Conservation (phyloP, 2,797 vertebrate species). For the Catharus ustulatus region DNA sequence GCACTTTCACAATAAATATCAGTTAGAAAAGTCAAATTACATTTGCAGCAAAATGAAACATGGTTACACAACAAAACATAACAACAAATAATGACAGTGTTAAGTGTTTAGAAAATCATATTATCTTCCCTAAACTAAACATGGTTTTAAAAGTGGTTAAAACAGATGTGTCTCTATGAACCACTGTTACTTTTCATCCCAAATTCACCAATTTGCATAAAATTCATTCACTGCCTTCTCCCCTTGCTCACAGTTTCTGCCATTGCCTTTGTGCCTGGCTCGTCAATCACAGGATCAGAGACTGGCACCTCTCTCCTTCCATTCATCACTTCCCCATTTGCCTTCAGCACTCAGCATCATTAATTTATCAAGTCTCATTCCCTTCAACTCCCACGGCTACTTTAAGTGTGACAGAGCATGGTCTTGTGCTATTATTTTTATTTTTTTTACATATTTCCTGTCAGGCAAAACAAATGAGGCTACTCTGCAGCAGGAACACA, state of each 20-base stretch:
- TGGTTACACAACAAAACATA: neutral
- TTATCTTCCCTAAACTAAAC: neutral
- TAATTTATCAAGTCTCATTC: conserved; percentile 60
- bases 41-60: neutral
- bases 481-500: neutral
- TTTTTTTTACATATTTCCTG: conserved; percentile 33
- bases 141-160: neutral
- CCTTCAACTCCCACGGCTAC: conserved; percentile 48
- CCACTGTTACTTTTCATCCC: neutral
- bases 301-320: conserved; percentile 47
- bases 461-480: conserved; percentile 40
- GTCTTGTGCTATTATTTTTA: conserved; percentile 19
- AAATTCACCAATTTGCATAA: neutral
- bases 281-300: neutral
- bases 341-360: conserved; percentile 56
- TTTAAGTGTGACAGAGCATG: conserved; percentile 51
- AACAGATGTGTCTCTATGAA: neutral
- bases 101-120: neutral
- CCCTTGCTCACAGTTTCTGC: neutral
- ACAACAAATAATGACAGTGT: neutral
- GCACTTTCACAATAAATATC: neutral
- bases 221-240: neutral
- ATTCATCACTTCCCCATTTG: conserved; percentile 50
- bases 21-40: neutral
- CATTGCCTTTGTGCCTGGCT: neutral